These are phyloP conservation scores for Melanerpes aurifrons DNA, from an alignment of 2,113 vertebrate genomes.

Conservation along the genomic window DNA sequence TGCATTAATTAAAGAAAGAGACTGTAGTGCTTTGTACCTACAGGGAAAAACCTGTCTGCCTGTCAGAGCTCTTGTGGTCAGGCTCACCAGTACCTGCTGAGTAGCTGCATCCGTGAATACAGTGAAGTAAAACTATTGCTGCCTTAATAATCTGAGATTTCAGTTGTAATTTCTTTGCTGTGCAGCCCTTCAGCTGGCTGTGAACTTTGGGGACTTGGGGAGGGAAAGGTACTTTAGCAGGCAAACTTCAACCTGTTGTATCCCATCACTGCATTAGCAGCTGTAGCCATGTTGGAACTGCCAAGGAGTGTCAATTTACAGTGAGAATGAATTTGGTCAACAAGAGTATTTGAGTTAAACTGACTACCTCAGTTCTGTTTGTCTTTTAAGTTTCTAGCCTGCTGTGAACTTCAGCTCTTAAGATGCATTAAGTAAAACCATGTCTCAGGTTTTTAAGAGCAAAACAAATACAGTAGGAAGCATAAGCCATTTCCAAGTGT, in stretches of 20 bases:
- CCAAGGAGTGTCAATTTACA: background rate
- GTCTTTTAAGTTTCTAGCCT: conserved; percentile 29
- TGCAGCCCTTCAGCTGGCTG: background rate
- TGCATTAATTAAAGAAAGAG: background rate
- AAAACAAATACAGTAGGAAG: conserved; percentile 49
- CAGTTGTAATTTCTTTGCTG: background rate
- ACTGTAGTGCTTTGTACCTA: background rate
- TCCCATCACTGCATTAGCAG: background rate
- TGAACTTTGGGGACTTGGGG: background rate
- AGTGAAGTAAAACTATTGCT: conserved; percentile 38
- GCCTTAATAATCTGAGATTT: conserved; percentile 61
- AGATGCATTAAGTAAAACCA: conserved; percentile 17
- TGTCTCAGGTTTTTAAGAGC: conserved; percentile 66
- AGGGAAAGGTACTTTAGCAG: background rate
- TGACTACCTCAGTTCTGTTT: conserved; percentile 68
- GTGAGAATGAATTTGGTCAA: background rate
- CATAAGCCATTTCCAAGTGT: conserved; percentile 57
- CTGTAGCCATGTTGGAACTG: background rate
- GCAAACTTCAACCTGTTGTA: background rate
- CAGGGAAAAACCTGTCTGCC: background rate
- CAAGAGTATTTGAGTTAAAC: background rate
- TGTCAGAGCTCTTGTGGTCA: background rate
- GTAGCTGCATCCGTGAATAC: conserved; percentile 35
- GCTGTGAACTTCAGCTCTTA: conserved; percentile 10
- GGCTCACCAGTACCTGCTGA: background rate